Conservation (phyloP, 2,888 invertebrate genomes). For the Bombylius discolor region DNA sequence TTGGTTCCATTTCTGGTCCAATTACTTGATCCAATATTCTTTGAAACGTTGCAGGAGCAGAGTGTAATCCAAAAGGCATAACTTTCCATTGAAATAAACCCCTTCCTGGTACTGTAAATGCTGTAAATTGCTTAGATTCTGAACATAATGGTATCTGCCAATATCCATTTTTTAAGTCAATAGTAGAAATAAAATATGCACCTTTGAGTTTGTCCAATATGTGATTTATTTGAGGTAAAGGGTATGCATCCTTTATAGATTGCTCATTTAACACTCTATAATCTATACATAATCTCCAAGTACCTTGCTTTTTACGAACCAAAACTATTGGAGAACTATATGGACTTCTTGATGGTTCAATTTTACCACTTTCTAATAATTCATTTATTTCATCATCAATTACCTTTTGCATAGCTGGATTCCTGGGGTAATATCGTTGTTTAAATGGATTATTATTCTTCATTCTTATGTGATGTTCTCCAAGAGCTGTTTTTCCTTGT, state of each 20-base stretch:
- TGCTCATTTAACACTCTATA: neutral
- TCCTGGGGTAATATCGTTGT: neutral
- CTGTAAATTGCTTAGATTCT: neutral
- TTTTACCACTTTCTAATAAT: neutral
- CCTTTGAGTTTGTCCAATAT: neutral
- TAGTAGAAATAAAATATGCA: neutral
- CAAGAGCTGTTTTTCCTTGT: no score
- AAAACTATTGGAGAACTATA: neutral
- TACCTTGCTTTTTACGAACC: neutral
- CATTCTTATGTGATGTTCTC: neutral
- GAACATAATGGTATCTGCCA: neutral
- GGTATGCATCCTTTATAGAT: neutral
- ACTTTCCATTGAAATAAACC: neutral
- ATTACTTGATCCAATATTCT: neutral
- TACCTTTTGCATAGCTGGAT: neutral
- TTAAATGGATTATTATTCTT: neutral
- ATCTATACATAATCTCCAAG: neutral
- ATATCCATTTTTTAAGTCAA: neutral
- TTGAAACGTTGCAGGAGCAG: conserved; percentile 6
- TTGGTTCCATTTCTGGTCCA: neutral
- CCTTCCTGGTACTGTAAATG: conserved; percentile 1
- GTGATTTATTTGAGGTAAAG: neutral
- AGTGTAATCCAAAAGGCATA: neutral
- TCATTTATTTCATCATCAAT: neutral
- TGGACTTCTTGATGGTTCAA: neutral